These are phyloP conservation scores for Ichneumon xanthorius DNA, from an alignment of 2,888 invertebrate species.

Conservation along the genomic window DNA sequence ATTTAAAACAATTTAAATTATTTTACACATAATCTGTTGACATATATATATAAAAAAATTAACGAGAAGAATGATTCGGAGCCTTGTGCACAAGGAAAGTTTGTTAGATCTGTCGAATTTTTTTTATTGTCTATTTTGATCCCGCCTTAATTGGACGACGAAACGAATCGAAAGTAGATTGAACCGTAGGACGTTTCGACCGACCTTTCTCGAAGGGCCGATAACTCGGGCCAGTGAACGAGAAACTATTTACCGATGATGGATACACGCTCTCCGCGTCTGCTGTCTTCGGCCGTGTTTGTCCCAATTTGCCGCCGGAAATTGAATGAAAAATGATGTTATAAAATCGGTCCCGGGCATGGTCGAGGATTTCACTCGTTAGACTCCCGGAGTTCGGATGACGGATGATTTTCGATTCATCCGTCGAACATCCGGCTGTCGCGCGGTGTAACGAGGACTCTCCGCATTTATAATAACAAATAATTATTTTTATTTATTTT, in stretches of 20 bases:
- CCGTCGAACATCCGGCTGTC: not conserved
- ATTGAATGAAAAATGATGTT: conserved; percentile 9
- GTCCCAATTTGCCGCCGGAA: not conserved
- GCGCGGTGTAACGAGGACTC: not conserved
- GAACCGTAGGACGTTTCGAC: not conserved
- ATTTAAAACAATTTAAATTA: too few species aligned
- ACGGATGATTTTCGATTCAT: conserved; percentile 11
- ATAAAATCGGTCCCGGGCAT: not conserved
- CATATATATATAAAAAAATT: too few species aligned
- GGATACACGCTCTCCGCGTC: conserved; percentile 20
- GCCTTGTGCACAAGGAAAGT: too few species aligned
- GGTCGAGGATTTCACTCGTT: not conserved
- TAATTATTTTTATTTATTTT: not conserved
- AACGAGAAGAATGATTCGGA: too few species aligned
- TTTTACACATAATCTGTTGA: too few species aligned
- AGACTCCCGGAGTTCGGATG: not conserved
- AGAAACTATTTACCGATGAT: conserved; percentile 5
- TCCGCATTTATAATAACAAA: not conserved
- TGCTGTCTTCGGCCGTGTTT: conserved; percentile 2
- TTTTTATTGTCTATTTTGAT: not conserved
- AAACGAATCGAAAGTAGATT: conserved; percentile 5
- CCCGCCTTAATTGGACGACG: not conserved
- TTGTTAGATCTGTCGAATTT: not conserved
- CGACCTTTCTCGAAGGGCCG: not conserved
- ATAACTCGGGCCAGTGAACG: not conserved